Conservation (phyloP, 2,113 vertebrate species). For the Acinonyx jubatus region DNA sequence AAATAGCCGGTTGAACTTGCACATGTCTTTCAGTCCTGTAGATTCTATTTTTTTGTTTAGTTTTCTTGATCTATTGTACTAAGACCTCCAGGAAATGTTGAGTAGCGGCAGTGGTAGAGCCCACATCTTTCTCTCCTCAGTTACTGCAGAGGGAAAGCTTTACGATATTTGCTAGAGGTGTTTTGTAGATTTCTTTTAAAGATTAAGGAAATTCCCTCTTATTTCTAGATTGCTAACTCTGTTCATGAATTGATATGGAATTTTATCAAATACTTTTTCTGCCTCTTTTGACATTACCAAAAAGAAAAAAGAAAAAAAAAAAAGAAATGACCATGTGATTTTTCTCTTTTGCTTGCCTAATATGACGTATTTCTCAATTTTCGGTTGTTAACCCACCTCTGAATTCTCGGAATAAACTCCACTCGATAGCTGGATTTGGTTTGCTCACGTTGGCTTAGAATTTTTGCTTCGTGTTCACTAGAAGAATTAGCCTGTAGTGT, state of each 20-base stretch:
- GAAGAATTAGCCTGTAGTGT: not conserved
- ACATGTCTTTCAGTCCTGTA: not conserved
- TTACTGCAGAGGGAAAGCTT: not conserved
- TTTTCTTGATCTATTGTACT: not conserved
- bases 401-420: not conserved
- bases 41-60: not conserved
- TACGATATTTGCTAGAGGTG: not conserved
- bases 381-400: not conserved
- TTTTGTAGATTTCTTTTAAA: not conserved
- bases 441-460: not conserved
- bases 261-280: not conserved
- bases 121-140: not conserved
- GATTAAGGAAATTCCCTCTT: not conserved
- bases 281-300: not conserved
- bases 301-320: not conserved
- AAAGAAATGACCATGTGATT: not conserved
- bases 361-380: not conserved
- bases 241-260: not conserved
- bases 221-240: not conserved
- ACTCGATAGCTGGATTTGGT: not conserved
- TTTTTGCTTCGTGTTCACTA: not conserved
- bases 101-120: not conserved
- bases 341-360: not conserved
- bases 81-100: not conserved
- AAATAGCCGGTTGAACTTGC: not conserved